A percentile compares a stretch with the other conserved stretches of the same genome.
phyloP scores from a whole-genome alignment of 2,888 invertebrate species.

The Pristionchus maxplancki region DNA sequence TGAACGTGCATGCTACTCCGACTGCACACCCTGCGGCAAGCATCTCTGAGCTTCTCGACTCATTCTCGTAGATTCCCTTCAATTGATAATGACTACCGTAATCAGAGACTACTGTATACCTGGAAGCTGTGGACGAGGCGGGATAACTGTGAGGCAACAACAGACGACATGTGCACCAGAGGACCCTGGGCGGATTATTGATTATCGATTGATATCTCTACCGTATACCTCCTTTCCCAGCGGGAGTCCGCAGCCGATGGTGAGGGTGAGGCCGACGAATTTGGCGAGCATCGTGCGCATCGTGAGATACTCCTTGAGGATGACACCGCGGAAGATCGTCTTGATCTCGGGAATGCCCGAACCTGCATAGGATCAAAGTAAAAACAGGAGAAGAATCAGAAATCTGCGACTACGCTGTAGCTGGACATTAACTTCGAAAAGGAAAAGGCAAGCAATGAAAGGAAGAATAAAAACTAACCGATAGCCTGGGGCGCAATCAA shows the following conservation, averaged over 20 bases:
- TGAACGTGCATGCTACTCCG: slow-evolving; percentile 94
- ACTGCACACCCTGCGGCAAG: slow-evolving; percentile 97
- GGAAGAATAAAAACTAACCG: slow-evolving; percentile 78
- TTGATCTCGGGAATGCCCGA: slow-evolving; percentile 81
- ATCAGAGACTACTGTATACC: background rate
- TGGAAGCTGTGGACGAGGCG: slow-evolving; percentile 86
- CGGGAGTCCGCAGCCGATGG: slow-evolving; percentile 95
- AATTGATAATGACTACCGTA: background rate
- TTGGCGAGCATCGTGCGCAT: slow-evolving; percentile 95
- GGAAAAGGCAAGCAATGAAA: no score
- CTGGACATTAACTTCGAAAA: background rate
- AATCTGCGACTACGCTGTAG: background rate
- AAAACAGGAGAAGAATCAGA: no score
- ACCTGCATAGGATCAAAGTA: slow-evolving; percentile 42
- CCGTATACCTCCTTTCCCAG: slow-evolving; percentile 90
- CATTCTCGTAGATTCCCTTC: slow-evolving; percentile 53
- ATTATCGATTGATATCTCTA: background rate
- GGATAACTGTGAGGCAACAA: slow-evolving; percentile 92
- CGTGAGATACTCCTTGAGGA: slow-evolving; percentile 96
- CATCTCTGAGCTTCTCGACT: slow-evolving; percentile 85
- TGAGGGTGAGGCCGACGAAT: slow-evolving; percentile 93
- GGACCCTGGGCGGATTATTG: slow-evolving; percentile 84
- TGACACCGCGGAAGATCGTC: slow-evolving; percentile 93
- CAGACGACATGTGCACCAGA: slow-evolving; percentile 97
- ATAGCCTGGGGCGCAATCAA: slow-evolving; percentile 97